Evolutionary conservation across 92 coral and sea anemone genomes (phyloP), one percentile per base, ranked within the genome.

Genomic region (Heteractis magnifica): DNA sequence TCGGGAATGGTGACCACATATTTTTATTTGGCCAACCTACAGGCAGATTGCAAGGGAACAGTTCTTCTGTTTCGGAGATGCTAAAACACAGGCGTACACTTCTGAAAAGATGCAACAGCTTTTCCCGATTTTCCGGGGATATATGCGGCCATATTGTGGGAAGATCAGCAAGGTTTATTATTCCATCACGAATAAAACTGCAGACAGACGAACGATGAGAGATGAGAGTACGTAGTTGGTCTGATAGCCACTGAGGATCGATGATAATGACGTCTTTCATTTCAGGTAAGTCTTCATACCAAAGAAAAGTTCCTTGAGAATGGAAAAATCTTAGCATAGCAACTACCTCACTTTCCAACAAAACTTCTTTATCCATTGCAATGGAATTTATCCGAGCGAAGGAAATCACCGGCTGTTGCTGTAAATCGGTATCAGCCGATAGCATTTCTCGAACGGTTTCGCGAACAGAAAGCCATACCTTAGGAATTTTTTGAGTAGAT

Each of bases 21-120:
- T 86, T 85, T 19, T 76, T 48, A 86, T 86, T 85, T 20, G 89
- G 89, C 89, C 89, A 86, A 14, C 89, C 89, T 26, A 86, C 81
- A 16, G 85, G 89, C 48, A 80, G 64, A 13, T 86, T 86, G 56
- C 89, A 85, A 51, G 88, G 88, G 44, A 85, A 85, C 82, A 85
- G 55, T 8, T 85, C 88, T 48, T 79, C 59, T 34, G 72, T 71
- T 9, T 79, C 79, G 19, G 88, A 78, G 50, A 85, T 53, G 55
- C 13, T 44, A 51, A 79, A 79, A 50, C 88, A 85, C 88, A 85
- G 79, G 21, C 84, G 79, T 48, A 72, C 80, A 65, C 49, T 55
- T 21, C 88, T 51, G 49, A 85, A 85, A 68, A 85, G 84, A 16
- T 52, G 19, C 0, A 85, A 58, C 3, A 85, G 64, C 10, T 52